Evolutionary conservation across 2,888 invertebrate species (phyloP), one percentile per base, ranked within the genome.

Genomic region (Omphaloscelis lunosa): DNA sequence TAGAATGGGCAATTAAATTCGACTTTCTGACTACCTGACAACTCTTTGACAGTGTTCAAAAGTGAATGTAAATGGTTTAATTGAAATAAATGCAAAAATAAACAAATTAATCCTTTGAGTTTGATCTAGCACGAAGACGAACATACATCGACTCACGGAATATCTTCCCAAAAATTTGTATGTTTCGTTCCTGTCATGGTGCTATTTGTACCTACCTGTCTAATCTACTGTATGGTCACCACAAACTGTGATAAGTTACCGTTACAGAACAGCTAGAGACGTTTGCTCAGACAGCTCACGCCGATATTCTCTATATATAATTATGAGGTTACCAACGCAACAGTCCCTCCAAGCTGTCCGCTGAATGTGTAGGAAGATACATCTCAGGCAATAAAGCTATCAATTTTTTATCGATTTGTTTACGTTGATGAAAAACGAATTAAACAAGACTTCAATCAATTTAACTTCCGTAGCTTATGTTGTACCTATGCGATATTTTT

Each of bases 221-320:
- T 58, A 27, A 15, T 39, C 1, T 39, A 39, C 9, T 27, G 34
- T 11, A 29, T 15, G 11, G 41, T 59, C 17, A 11, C 62, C 68
- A 70, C 56, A 71, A 73, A 71, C 72, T 80, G 77, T 81, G 70
- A 74, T 80, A 70, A 20, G 45, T 68, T 61, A 71, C 75, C 69
- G 70, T 58, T 79, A 75, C 58, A 67, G n/a, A 20, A 29, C n/a
- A 77, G 34, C 34, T 27, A 70, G 7, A 63, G 48, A 67, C 70
- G 76, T 86, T 75, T 77, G 76, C 68, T 68, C 67, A 63, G 63
- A 70, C 75, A 66, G 56, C 39, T 80, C 48, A 48, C 53, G 72
- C 66, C 48, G 39, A 76, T 73, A 77, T 80, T 82, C 74, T 77
- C 77, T 77, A 61, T 66, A 29, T 23, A 45, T 68, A 45, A 34